A percentile compares a stretch with the other conserved stretches of the same genome.
phyloP scores from a whole-genome alignment of 2,113 vertebrate genomes.

The Astur gentilis region DNA sequence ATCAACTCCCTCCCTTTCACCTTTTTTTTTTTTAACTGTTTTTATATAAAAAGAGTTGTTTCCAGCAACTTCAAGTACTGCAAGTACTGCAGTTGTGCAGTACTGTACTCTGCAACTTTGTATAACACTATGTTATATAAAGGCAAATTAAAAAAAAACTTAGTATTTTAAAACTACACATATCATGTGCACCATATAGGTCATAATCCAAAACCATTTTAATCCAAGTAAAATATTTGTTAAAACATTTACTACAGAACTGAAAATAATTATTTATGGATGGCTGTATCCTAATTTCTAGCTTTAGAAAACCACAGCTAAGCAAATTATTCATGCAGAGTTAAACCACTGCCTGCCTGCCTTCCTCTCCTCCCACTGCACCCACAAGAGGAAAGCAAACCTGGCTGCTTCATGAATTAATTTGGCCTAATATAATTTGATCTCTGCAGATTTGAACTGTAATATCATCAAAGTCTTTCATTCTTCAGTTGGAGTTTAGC shows the following conservation, averaged over 20 bases:
- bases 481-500: not conserved
- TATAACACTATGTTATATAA: conserved; percentile 49
- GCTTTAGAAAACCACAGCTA: conserved; percentile 42
- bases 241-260: conserved; percentile 46
- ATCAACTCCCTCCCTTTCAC: not conserved
- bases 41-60: conserved; percentile 63
- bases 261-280: conserved; percentile 41
- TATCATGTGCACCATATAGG: conserved; percentile 57
- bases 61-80: conserved; percentile 67
- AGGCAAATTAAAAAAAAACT: conserved; percentile 68
- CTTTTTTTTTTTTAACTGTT: conserved; percentile 24
- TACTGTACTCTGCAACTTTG: conserved; percentile 17
- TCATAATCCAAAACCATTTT: conserved; percentile 37
- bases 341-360: conserved; percentile 28
- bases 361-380: not conserved
- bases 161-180: conserved; percentile 60
- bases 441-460: conserved; percentile 41
- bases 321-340: conserved; percentile 23
- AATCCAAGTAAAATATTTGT: conserved; percentile 35
- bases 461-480: not conserved
- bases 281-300: conserved; percentile 49
- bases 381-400: conserved; percentile 16
- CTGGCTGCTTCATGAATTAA: conserved; percentile 28
- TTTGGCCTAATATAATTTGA: conserved; percentile 7
- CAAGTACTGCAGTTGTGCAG: conserved; percentile 49